Conservation (phyloP, 2,113 vertebrate genomes). For the Felis catus region F.catus_Fca126_mat1.0 CM031418.1:46084001-46084500, state of each 20-base stretch:
- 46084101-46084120: neutral
- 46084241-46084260: conserved; percentile 69
- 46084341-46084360: conserved; percentile 41
- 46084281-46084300: conserved; percentile 11
- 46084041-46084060: conserved; percentile 33
- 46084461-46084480: neutral
- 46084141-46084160: conserved; percentile 29
- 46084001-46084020: neutral
- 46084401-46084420: neutral
- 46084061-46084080: conserved; percentile 2
- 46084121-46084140: conserved; percentile 44
- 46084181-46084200: conserved; percentile 64
- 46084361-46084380: neutral
- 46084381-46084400: neutral
- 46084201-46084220: conserved; percentile 70
- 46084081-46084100: neutral
- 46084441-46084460: neutral
- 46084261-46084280: conserved; percentile 60
- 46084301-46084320: conserved; percentile 38
- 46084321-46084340: conserved; percentile 54
- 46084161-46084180: conserved; percentile 54
- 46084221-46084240: conserved; percentile 34
- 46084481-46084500: neutral
- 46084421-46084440: neutral
- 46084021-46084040: neutral